A percentile compares a stretch with the other conserved stretches of the same genome.
These are phyloP conservation scores for Heliocidaris erythrogramma DNA, from an alignment of 35 echinoderm and acorn worm species.

Conservation along the genomic window DNA sequence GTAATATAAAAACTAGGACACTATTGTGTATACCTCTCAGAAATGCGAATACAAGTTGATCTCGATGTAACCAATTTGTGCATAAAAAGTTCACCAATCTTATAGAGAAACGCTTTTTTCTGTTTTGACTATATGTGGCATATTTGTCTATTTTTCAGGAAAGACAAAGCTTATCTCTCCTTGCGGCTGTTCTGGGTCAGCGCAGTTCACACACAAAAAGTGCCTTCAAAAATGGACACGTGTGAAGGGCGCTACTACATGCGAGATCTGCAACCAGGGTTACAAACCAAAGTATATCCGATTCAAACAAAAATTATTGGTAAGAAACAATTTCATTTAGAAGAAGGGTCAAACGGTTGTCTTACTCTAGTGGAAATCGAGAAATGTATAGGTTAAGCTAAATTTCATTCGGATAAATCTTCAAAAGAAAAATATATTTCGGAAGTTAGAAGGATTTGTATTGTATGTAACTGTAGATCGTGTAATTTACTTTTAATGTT, in stretches of 20 bases:
- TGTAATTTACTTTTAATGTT: too few relatives aligned
- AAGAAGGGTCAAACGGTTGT: not conserved
- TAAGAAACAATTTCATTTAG: not conserved
- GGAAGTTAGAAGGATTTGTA: too few relatives aligned
- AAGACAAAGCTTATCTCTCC: constrained; percentile 48
- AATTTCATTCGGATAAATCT: too few relatives aligned
- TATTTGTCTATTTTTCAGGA: constrained; percentile 29
- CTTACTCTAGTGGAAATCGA: not conserved
- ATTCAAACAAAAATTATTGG: constrained; percentile 25
- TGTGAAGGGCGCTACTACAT: constrained; percentile 44
- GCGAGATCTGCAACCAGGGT: constrained; percentile 51
- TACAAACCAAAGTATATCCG: constrained; percentile 50
- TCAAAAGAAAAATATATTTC: too few relatives aligned
- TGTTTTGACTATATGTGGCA: not conserved
- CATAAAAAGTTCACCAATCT: not conserved
- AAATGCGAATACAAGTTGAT: too few relatives aligned
- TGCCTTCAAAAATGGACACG: constrained; percentile 49
- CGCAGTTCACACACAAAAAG: constrained; percentile 35
- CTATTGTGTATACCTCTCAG: too few relatives aligned
- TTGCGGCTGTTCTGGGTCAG: constrained; percentile 52
- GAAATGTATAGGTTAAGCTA: too few relatives aligned
- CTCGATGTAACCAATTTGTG: not conserved
- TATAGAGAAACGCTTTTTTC: not conserved
- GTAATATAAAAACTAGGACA: too few relatives aligned
- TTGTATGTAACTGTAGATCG: too few relatives aligned